Base-by-base conservation (phyloP, 2,113 vertebrate genomes). In the Xyrauchen texanus region DNA sequence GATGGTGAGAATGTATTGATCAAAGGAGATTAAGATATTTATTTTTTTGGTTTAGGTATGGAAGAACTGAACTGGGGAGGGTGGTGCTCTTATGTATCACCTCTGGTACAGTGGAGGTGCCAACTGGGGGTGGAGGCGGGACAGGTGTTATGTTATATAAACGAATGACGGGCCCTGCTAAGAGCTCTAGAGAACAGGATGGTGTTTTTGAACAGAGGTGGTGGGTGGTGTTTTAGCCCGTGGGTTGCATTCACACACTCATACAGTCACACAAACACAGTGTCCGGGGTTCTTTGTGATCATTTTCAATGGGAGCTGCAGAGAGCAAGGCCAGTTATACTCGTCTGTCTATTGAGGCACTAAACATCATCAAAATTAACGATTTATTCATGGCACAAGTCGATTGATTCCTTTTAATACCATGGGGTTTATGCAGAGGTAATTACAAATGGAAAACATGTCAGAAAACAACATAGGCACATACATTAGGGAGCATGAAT, bases 111-210 rank as follows among this genome's bases (percentile, higher is more conserved):
- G 78, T 15, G 78, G 62, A 53, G 64, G 78, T 58, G 78, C 52
- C 51, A 58, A 10, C 57, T 58, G 78, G 68, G 61, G 68, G 62
- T 74, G 78, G 78, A 80, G 78, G 78, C 74, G 63, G 63, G 63
- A 55, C 78, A 80, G 70, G 70, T 80, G 78, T 68, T 67, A 66
- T 74, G 55, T 80, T 80, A 80, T 80, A 75, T 80, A 80, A 80
- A 73, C 45, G 52, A 45, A 80, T 80, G 78, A 80, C 15, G 8
- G 77, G 78, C 68, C 47, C 51, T 65, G 68, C 44, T 73, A 67
- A 80, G 70, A 75, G 78, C 78, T 74, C 70, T 80, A 49, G 53
- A 80, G 70, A 68, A 80, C 78, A 80, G 63, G 63, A 75, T 60
- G 70, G 63, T 61, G 70, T 75, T 80, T 73, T 73, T 74, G 45